These are phyloP conservation scores for Penaeus indicus DNA, from an alignment of 1,140 invertebrate species.

Conservation along the genomic window DNA sequence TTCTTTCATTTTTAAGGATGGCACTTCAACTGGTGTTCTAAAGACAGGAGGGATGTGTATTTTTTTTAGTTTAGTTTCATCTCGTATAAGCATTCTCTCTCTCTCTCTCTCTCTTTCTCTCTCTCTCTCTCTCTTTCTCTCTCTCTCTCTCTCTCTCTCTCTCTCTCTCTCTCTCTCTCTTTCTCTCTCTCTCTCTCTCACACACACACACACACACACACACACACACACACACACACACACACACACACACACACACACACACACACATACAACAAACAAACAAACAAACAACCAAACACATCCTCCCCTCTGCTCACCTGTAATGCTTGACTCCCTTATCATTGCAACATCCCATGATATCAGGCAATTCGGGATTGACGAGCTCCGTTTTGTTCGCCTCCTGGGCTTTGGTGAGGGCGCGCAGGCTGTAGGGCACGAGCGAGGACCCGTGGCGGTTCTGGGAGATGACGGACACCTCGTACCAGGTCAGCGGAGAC, in stretches of 20 bases:
- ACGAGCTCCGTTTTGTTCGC: slow-evolving; percentile 72
- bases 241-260: too few species aligned
- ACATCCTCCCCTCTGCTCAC: slow-evolving; percentile 65
- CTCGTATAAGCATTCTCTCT: neutral
- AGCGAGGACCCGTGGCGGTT: slow-evolving; percentile 83
- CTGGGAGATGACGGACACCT: slow-evolving; percentile 79
- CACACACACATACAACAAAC: too few species aligned
- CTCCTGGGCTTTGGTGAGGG: slow-evolving; percentile 77
- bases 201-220: neutral
- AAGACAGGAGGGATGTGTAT: neutral
- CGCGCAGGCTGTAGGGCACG: slow-evolving; percentile 79
- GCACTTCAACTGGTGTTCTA: too few species aligned
- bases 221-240: too few species aligned
- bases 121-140: slow-evolving; percentile 26
- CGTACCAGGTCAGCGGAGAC: slow-evolving; percentile 84
- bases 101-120: slow-evolving; percentile 23
- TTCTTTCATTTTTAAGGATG: too few species aligned
- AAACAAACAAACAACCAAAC: too few species aligned
- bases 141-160: neutral
- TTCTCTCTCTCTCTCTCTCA: neutral
- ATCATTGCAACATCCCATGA: slow-evolving; percentile 79
- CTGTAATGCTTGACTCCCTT: slow-evolving; percentile 80
- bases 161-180: neutral
- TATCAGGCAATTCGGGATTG: slow-evolving; percentile 79
- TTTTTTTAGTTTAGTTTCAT: too few species aligned